A percentile compares a stretch with the other conserved stretches of the same genome.
Evolutionary conservation across 23 tunicate genomes (phyloP).

Genomic region (Trididemnum clinides): DNA sequence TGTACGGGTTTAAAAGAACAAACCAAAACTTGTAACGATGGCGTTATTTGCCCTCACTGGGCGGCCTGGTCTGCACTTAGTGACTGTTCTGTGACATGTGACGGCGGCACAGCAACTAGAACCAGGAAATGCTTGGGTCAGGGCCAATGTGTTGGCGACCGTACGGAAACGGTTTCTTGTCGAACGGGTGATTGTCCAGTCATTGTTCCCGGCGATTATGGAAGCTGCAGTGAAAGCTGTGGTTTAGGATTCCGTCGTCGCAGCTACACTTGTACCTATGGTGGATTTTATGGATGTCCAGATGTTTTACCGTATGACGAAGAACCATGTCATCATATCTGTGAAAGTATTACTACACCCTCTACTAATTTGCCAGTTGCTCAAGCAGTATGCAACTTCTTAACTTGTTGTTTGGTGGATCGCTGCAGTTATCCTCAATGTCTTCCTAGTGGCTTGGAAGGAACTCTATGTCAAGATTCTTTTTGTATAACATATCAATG

Average conservation of each 20-base stretch:
- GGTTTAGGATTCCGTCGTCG: constrained; percentile 3
- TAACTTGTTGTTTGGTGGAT: not conserved
- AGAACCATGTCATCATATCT: no score
- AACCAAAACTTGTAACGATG: not conserved
- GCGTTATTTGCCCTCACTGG: not conserved
- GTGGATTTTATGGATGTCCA: not conserved
- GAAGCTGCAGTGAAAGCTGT: constrained; percentile 8
- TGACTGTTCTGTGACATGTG: constrained; percentile 6
- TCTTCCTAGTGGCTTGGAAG: no score
- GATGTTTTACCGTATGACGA: no score
- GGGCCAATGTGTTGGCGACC: constrained; percentile 20
- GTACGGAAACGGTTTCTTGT: not conserved
- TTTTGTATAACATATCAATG: no score
- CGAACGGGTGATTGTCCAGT: not conserved
- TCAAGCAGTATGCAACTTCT: no score
- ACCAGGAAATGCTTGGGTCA: not conserved
- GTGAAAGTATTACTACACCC: no score
- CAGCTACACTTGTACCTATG: no score
- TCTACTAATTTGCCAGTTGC: no score
- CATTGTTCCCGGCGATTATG: not conserved
- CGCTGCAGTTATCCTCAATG: no score
- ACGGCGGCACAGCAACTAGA: constrained; percentile 4
- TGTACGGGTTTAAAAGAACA: not conserved
- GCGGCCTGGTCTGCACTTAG: not conserved
- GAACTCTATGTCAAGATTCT: no score